Evolutionary conservation across 2,797 vertebrate genomes (phyloP), one percentile per base, ranked within the genome.

Genomic region (Rhinophrynus dorsalis): DNA sequence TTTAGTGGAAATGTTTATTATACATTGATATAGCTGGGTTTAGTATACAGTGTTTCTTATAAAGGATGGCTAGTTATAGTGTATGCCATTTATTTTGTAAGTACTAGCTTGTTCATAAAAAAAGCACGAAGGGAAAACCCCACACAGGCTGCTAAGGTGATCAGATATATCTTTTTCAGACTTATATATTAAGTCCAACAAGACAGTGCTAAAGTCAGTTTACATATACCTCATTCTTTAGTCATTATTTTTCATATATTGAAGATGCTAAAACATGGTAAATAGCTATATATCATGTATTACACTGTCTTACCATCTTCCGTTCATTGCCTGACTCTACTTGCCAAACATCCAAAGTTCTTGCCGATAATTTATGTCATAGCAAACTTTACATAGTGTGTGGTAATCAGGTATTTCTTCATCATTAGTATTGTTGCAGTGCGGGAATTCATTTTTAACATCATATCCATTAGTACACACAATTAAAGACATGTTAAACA

Each of bases 161-260:
- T 65, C 5, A 42, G 48, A 50, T 52, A 27, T 47, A 26, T 58
- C 44, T 50, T 21, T 30, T 17, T 21, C n/a, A 71, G 58, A 55
- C 44, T 50, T 58, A 64, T 65, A 72, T 72, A 61, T 72, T 72
- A 72, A 40, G 59, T 47, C 59, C 68, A 71, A 71, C 30, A 65
- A 65, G 61, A 65, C 61, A 72, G 30, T 58, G 35, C 68, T 72
- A 42, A 42, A 58, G 54, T 59, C 23, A 58, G 27, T 27, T 72
- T 42, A 65, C 58, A 72, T 57, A 65, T 52, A 45, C 52, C 68
- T 65, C 57, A 65, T 52, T 51, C 35, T 59, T 27, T 35, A 44
- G 20, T 60, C 50, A 52, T 40, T 60, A 29, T 66, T 37, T 52
- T 66, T 18, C 55, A 66, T 60, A 54, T 37, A 66, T 59, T 50